phyloP scores from a whole-genome alignment of 1,140 invertebrate species.

The Aphis craccivora region DNA sequence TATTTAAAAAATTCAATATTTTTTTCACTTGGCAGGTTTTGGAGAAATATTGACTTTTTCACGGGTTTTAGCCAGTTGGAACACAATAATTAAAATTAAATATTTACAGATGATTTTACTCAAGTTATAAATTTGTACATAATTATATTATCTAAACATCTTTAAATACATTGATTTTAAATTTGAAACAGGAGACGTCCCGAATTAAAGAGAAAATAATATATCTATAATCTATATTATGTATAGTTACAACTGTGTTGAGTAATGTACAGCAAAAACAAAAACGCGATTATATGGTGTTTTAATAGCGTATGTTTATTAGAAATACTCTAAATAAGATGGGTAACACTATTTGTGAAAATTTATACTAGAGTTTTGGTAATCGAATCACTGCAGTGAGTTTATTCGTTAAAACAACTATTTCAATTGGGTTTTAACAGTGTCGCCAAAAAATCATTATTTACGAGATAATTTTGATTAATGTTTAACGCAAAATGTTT shows the following conservation, averaged over 20 bases:
- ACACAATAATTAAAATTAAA: neutral
- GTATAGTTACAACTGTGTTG: neutral
- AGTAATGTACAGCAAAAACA: neutral
- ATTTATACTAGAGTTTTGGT: neutral
- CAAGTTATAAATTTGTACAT: neutral
- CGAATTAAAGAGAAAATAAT: neutral
- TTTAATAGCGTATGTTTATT: neutral
- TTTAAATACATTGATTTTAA: neutral
- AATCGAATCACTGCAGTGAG: neutral
- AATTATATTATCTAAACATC: neutral
- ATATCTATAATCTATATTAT: neutral
- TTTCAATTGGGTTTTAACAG: neutral
- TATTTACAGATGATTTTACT: neutral
- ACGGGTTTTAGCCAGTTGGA: too few relatives aligned
- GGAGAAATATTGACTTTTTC: neutral
- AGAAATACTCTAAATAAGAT: neutral
- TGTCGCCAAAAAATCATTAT: slow-evolving; percentile 5
- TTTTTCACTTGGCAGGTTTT: neutral
- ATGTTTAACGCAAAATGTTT: neutral
- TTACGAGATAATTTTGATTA: slow-evolving; percentile 2
- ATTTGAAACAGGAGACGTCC: neutral
- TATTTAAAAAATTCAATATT: neutral
- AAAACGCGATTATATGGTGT: neutral
- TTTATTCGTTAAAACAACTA: neutral
- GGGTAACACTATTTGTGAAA: neutral